phyloP scores from a whole-genome alignment of 2,888 invertebrate species.

The Trachelus troglodyta region DNA sequence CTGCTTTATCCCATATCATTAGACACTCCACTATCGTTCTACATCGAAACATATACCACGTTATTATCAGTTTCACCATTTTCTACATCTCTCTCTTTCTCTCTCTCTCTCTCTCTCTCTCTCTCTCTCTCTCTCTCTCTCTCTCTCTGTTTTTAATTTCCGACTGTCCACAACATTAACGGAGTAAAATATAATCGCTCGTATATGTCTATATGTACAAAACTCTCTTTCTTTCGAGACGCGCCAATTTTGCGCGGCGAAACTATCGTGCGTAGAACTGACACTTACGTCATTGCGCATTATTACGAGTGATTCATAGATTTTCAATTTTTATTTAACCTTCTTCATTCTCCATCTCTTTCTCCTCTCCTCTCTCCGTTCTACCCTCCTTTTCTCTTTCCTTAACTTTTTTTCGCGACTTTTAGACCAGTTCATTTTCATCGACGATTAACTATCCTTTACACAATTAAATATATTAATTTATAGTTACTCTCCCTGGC shows the following conservation, averaged over 20 bases:
- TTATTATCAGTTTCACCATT: neutral
- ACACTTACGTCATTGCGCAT: slow-evolving; percentile 21
- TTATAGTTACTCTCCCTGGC: slow-evolving; percentile 17
- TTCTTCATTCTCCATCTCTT: neutral
- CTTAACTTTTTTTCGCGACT: slow-evolving; percentile 1
- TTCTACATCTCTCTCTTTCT: neutral
- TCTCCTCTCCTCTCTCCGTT: neutral
- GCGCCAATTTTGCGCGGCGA: too few species aligned
- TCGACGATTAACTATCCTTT: slow-evolving; percentile 35
- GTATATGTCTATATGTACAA: slow-evolving; percentile 13
- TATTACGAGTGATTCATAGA: neutral
- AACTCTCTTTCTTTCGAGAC: neutral
- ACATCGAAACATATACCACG: neutral
- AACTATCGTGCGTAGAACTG: neutral
- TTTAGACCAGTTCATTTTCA: slow-evolving; percentile 11
- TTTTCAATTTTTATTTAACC: neutral
- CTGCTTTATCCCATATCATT: neutral
- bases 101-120: neutral
- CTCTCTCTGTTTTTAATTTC: slow-evolving; percentile 7
- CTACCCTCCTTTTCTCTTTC: neutral
- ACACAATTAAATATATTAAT: slow-evolving; percentile 37
- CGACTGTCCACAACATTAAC: slow-evolving; percentile 22
- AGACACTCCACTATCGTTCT: neutral
- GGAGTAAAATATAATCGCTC: slow-evolving; percentile 23
- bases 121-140: neutral